These are phyloP conservation scores for Arctopsyche grandis DNA, from an alignment of 1,140 invertebrate genomes.

Conservation along the genomic window DNA sequence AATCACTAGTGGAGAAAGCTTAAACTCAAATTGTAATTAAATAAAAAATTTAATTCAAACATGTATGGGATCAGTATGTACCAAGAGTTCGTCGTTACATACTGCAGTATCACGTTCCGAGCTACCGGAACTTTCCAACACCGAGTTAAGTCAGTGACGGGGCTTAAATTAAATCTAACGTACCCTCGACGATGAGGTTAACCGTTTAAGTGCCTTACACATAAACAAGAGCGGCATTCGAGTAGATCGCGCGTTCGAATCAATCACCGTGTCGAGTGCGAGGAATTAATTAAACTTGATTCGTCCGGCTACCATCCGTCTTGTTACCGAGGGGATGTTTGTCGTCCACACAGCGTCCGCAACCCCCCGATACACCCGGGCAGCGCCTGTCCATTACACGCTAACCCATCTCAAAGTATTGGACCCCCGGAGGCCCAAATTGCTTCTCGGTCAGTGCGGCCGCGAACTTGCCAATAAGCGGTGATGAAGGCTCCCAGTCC, in stretches of 20 bases:
- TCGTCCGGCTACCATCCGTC: background rate
- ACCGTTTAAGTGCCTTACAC: background rate
- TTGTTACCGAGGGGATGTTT: background rate
- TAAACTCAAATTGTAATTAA: too few species aligned
- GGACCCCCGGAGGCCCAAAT: background rate
- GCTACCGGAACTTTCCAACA: too few species aligned
- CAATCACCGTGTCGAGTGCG: background rate
- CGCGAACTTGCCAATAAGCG: conserved; percentile 6
- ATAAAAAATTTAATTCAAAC: too few species aligned
- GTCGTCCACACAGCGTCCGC: background rate
- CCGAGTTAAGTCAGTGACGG: too few species aligned
- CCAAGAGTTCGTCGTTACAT: too few species aligned
- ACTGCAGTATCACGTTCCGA: too few species aligned
- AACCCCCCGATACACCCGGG: background rate
- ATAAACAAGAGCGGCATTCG: background rate
- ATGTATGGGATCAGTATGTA: too few species aligned
- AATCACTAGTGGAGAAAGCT: too few species aligned
- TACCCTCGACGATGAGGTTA: background rate
- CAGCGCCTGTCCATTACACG: conserved; percentile 16
- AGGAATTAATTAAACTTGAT: conserved; percentile 11
- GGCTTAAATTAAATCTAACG: too few species aligned
- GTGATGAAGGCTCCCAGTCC: background rate
- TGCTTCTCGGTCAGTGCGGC: background rate
- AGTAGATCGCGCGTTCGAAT: background rate
- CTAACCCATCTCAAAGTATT: conserved; percentile 22